Base-by-base conservation (phyloP, 2,888 invertebrate genomes). In the Drosophila ustulata region DNA sequence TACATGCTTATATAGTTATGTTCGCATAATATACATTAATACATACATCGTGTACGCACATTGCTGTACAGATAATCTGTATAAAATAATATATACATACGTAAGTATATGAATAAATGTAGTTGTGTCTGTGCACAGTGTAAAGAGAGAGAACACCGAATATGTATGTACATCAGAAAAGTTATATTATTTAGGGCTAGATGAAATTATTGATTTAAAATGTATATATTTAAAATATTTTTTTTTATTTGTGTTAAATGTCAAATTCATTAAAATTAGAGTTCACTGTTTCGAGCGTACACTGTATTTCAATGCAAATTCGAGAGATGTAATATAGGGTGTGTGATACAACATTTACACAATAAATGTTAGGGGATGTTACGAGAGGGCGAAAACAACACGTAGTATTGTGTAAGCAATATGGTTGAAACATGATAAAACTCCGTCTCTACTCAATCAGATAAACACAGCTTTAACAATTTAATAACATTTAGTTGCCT, bases 301-400 rank as follows among this genome's bases (percentile, higher is more conserved):
- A 34, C 34, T 34, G 34, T 34, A 34, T 34, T 11, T 34, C 34
- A 8, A 25, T 11, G 53, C 45, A 53, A 53, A 61, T 41, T 18
- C 46, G 34, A 53, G 59, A 63, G 59, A 57, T 49, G 57, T 81
- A 74, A 58, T 71, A 79, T 68, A 52, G 83, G 88, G 82, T 88
- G 88, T 85, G 83, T 82, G 75, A 85, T 82, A 85, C 67, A 64
- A 51, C 59, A 59, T 43, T 68, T 52, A 64, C 25, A 37, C 11
- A 5, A 30, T 30, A 50, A 51, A 65, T 68, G 56, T 70, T 88
- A 86, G 72, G 82, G 82, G 81, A 88, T 88, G 81, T 68, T 68
- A 50, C 46, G 52, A 75, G 52, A 75, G 62, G 51, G 23, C 18
- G 9, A 51, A 64, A 61, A 66, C 62, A 75, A 71, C 28, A 46